Base-by-base conservation (phyloP, 2,888 invertebrate genomes). In the Liposcelis brunnea region DNA sequence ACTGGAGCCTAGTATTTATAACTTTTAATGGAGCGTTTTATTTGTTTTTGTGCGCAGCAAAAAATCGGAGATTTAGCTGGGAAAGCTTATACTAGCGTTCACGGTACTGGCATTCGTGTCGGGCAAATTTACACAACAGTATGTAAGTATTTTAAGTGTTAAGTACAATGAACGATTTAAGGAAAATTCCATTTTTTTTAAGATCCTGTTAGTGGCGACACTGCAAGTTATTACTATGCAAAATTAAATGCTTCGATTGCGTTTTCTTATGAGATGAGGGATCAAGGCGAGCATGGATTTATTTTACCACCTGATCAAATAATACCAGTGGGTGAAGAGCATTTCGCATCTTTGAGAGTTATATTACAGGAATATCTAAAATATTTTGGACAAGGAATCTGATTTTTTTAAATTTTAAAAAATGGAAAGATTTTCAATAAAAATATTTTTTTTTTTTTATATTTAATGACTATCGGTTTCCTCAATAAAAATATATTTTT, bases 141-240 rank as follows among this genome's bases (percentile, higher is more conserved):
- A 31, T 75, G 75, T 75, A 61, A 65, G 65, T 63, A n/a, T n/a
- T n/a, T n/a, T n/a, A n/a, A n/a, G 8, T n/a, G n/a, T n/a, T n/a
- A n/a, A n/a, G n/a, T n/a, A n/a, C n/a, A n/a, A n/a, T n/a, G n/a
- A n/a, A n/a, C n/a, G n/a, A n/a, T n/a, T n/a, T n/a, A n/a, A n/a
- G n/a, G n/a, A n/a, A n/a, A n/a, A n/a, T n/a, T n/a, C n/a, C n/a
- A n/a, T n/a, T n/a, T n/a, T n/a, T 32, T 32, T 32, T 36, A 56
- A 79, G 79, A 77, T 58, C 64, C 70, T 0, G 74, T 78, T 1
- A 73, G 75, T 6, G 84, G 84, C 1, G 66, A 70, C 2, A 71
- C 76, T 15, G 67, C 74, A 50, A 87, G 90, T 57, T 89, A 82
- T 79, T 80, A 74, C 0, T 80, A 83, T 54, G 76, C 72, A 6